A percentile compares a stretch with the other conserved stretches of the same genome.
These are phyloP conservation scores for Caenorhabditis parvicauda DNA, from an alignment of 2,888 invertebrate genomes.

Conservation along the genomic window DNA sequence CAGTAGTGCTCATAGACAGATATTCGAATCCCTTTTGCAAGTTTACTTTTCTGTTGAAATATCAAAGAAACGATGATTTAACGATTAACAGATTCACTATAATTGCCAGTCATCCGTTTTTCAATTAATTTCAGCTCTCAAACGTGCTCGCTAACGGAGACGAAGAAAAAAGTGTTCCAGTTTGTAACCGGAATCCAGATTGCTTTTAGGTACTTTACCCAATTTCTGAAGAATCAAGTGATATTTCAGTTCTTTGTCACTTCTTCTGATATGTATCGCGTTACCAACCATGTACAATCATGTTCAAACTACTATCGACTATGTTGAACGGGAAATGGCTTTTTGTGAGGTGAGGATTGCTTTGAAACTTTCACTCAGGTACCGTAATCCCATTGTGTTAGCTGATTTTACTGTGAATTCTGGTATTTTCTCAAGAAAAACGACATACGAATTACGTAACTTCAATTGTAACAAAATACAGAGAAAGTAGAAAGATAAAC, in stretches of 20 bases:
- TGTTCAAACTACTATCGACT: constrained; percentile 59
- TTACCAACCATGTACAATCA: constrained; percentile 62
- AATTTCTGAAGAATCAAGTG: neutral
- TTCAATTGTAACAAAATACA: no score
- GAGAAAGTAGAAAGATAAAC: no score
- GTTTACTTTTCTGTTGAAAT: neutral
- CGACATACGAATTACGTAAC: no score
- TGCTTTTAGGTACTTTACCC: constrained; percentile 48
- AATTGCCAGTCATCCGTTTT: no score
- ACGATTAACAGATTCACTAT: no score
- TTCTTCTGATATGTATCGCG: constrained; percentile 52
- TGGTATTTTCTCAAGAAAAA: no score
- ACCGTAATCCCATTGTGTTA: neutral
- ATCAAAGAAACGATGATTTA: no score
- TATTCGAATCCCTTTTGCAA: no score
- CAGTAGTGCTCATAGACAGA: no score
- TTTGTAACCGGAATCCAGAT: constrained; percentile 61
- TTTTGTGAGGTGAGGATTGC: constrained; percentile 59
- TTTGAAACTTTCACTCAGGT: neutral
- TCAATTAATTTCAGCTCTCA: constrained; percentile 39
- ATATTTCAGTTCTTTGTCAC: constrained; percentile 50
- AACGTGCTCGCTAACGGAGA: constrained; percentile 49
- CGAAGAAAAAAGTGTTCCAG: no score
- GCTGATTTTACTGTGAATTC: no score
- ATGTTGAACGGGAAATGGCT: constrained; percentile 60